Evolutionary conservation across 2,113 vertebrate genomes (phyloP), one percentile per base, ranked within the genome.

Genomic region (Scomber japonicus): DNA sequence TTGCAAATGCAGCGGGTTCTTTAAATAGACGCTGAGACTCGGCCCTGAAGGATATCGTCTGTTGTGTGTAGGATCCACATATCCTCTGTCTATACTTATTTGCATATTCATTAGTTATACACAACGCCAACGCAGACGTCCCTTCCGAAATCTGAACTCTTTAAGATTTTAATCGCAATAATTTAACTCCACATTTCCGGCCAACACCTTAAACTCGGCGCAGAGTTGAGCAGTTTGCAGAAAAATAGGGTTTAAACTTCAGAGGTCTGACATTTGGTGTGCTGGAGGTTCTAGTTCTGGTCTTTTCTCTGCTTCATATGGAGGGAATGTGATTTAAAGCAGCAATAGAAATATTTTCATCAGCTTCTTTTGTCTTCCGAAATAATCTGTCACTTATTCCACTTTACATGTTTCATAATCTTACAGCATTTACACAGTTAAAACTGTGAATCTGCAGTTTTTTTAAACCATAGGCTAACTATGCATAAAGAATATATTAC

Each of bases 91-190:
- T 74, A 30, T 19, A 14, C 49, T 16, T 13, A 80, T 90, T 81
- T 87, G 82, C 87, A 87, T 86, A 85, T 92, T 88, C 85, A 92
- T 88, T 85, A 81, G 76, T 80, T 86, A 79, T 63, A 76, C 57
- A 65, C 71, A 76, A 86, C 73, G 50, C 21, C 12, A 59, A 62
- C n/a, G 15, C 59, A 77, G 13, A 65, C 53, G 44, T 56, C 65
- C 54, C 69, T 15, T 73, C 40, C 40, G 10, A 13, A 3, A 48
- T 66, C 76, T 62, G 24, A 71, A 59, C 31, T 46, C 4, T 21
- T 50, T 40, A 5, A 16, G 30, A 21, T 31, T 31, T 2, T 1
- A 12, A 13, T 16, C 6, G n/a, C 75, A 66, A 56, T 14, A 3
- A 10, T 5, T 11, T 0, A 17, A 68, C 55, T 65, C 11, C 21